A percentile compares a stretch with the other conserved stretches of the same genome.
These are phyloP conservation scores for Prietella phreatophila DNA, from an alignment of 2,113 vertebrate species.

Conservation along the genomic window DNA sequence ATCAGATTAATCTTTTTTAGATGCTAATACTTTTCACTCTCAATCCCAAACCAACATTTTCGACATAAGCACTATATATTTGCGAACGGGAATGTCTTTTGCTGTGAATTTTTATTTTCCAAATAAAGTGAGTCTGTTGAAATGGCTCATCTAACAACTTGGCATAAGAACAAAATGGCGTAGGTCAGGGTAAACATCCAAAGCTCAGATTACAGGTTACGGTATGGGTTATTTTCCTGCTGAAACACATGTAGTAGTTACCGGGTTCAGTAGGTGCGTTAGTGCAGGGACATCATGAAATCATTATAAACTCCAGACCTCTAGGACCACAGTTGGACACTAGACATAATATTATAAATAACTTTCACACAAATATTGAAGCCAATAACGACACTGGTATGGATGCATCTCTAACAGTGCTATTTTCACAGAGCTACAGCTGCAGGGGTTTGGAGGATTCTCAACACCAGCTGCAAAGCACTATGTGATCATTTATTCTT, in stretches of 20 bases:
- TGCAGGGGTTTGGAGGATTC: not conserved
- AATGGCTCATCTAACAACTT: not conserved
- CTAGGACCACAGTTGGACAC: not conserved
- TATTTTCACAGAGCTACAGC: not conserved
- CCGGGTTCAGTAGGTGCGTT: not conserved
- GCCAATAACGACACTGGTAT: not conserved
- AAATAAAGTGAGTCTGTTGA: not conserved
- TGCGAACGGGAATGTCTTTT: not conserved
- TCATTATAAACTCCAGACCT: not conserved
- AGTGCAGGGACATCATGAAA: not conserved
- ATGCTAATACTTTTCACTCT: not conserved
- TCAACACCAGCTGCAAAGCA: not conserved
- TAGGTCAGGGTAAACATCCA: not conserved
- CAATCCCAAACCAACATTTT: not conserved
- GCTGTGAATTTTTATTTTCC: not conserved
- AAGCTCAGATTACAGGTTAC: not conserved
- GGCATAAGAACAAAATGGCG: not conserved
- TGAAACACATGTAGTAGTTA: not conserved
- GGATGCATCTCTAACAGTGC: not conserved
- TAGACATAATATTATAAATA: not conserved
- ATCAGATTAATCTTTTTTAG: not conserved
- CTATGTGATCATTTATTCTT: not conserved
- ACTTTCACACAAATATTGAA: not conserved
- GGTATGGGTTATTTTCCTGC: not conserved
- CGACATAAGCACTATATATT: not conserved